phyloP scores from a whole-genome alignment of 2,888 invertebrate species.

The Carpatolechia fugitivella region DNA sequence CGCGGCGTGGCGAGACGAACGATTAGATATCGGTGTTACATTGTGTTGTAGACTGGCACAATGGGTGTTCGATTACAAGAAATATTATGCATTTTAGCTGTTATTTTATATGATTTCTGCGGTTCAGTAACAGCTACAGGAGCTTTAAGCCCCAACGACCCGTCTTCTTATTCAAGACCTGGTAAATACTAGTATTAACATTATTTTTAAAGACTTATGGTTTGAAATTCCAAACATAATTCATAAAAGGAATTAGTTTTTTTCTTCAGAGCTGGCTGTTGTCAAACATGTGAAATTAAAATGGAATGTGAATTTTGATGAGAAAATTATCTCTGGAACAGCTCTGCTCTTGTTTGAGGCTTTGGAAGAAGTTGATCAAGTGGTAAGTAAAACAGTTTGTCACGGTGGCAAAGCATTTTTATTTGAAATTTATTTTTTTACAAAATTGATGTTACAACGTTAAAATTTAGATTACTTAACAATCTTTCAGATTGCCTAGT shows the following conservation, averaged over 20 bases:
- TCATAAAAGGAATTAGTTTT: too few species aligned
- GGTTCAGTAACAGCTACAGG: conserved; percentile 48
- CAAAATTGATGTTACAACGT: too few species aligned
- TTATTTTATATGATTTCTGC: neutral
- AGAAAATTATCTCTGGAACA: conserved; percentile 83
- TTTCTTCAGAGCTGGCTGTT: conserved; percentile 82
- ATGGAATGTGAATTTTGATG: conserved; percentile 85
- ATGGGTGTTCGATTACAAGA: neutral
- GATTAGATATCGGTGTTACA: too few species aligned
- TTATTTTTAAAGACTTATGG: conserved; percentile 27
- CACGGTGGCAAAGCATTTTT: too few species aligned
- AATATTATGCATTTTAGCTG: neutral
- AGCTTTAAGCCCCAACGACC: conserved; percentile 86
- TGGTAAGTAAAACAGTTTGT: too few species aligned
- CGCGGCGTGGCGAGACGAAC: too few species aligned
- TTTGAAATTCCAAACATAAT: too few species aligned
- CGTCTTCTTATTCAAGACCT: conserved; percentile 90
- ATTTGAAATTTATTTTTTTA: too few species aligned
- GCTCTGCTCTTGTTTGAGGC: conserved; percentile 82
- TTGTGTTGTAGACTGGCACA: too few species aligned
- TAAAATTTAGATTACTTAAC: too few species aligned
- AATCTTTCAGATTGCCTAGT: too few species aligned
- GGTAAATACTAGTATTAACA: conserved; percentile 71
- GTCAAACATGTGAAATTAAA: conserved; percentile 82
- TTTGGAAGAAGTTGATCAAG: conserved; percentile 77